A percentile compares a stretch with the other conserved stretches of the same genome.
phyloP scores from a whole-genome alignment of 2,797 vertebrate genomes.

The Typhlichthys eigenmanni region DNA sequence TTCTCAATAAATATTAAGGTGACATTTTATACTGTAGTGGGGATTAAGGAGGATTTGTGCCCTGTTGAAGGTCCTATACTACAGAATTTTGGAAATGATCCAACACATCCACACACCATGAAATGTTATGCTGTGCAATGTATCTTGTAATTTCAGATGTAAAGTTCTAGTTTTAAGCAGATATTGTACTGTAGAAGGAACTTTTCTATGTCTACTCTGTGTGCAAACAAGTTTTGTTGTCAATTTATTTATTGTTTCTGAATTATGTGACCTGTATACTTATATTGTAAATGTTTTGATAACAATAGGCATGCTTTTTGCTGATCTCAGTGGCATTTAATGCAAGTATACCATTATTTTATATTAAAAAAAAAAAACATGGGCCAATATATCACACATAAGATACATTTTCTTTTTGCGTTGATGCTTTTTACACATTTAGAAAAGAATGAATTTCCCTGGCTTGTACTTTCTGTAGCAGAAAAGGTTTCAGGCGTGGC shows the following conservation, averaged over 20 bases:
- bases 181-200: constrained; percentile 79
- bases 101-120: constrained; percentile 32
- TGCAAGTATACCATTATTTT: constrained; percentile 68
- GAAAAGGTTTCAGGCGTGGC: constrained; percentile 27
- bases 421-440: constrained; percentile 27
- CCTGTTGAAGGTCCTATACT: constrained; percentile 20
- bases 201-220: constrained; percentile 78
- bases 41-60: constrained; percentile 41
- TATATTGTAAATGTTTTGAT: constrained; percentile 85
- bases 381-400: constrained; percentile 28
- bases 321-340: constrained; percentile 68
- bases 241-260: constrained; percentile 89
- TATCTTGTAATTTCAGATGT: constrained; percentile 86
- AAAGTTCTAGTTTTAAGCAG: constrained; percentile 84
- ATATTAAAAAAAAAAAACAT: constrained; percentile 63
- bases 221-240: constrained; percentile 85
- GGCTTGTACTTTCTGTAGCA: constrained; percentile 62
- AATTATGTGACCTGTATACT: constrained; percentile 80
- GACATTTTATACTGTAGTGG: constrained; percentile 46
- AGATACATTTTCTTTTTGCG: not conserved
- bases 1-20: constrained; percentile 56
- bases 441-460: constrained; percentile 75
- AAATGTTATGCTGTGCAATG: constrained; percentile 84
- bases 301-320: constrained; percentile 87
- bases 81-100: constrained; percentile 41